These are phyloP conservation scores for Pollenia amentaria DNA, from an alignment of 2,888 invertebrate species.

Conservation along the genomic window DNA sequence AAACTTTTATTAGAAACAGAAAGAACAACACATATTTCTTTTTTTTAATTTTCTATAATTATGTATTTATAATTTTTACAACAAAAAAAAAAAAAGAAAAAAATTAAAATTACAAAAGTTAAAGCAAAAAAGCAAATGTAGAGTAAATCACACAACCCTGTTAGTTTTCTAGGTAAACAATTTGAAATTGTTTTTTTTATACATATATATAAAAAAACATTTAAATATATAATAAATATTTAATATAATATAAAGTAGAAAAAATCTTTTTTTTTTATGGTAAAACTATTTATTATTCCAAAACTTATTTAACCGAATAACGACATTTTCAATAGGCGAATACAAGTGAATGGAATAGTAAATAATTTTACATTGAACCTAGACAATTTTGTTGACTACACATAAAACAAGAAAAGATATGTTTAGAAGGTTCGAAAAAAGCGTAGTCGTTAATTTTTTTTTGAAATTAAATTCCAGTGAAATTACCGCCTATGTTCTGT, in stretches of 20 bases:
- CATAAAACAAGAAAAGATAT: conserved; percentile 21
- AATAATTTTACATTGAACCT: not conserved
- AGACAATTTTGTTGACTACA: not conserved
- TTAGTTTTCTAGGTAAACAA: conserved; percentile 69
- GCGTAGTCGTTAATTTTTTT: too few relatives aligned
- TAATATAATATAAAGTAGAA: conserved; percentile 6
- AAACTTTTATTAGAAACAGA: conserved; percentile 9
- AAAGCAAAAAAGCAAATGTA: conserved; percentile 57
- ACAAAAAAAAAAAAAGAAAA: conserved; percentile 5
- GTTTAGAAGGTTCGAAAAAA: not conserved
- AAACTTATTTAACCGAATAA: too few relatives aligned
- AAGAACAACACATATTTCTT: conserved; percentile 23
- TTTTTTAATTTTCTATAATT: conserved; percentile 5
- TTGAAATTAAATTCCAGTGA: too few relatives aligned
- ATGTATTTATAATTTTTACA: conserved; percentile 26
- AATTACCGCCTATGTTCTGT: too few relatives aligned
- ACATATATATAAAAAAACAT: conserved; percentile 34
- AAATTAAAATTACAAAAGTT: conserved; percentile 19
- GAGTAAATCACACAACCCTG: conserved; percentile 42
- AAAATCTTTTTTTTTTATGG: not conserved
- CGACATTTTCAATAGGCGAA: not conserved
- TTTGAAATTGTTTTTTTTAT: conserved; percentile 69
- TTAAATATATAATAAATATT: conserved; percentile 32
- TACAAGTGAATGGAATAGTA: not conserved
- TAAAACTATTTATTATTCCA: conserved; percentile 22